Evolutionary conservation across 2,113 vertebrate species (phyloP).

Genomic region (Proteles cristata): DNA sequence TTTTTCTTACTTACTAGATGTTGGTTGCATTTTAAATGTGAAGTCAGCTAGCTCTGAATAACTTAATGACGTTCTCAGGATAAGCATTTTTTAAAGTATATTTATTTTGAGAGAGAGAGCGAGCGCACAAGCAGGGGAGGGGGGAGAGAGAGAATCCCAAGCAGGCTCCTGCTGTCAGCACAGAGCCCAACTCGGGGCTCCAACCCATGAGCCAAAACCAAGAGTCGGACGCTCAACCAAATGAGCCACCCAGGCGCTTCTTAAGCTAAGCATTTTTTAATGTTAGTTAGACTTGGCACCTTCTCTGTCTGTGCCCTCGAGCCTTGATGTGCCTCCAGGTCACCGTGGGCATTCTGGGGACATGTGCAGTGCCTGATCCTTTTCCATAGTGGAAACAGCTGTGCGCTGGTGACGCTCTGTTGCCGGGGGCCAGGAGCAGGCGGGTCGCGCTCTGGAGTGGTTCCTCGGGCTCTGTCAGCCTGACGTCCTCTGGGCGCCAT

Average conservation of each 20-base stretch:
- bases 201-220: too few species aligned
- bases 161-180: too few species aligned
- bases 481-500: accelerated
- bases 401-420: accelerated
- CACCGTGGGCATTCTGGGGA: not conserved
- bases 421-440: accelerated
- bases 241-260: too few species aligned
- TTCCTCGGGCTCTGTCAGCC: not conserved
- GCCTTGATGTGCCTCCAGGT: too few species aligned
- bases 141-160: too few species aligned
- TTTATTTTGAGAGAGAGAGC: too few species aligned
- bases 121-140: too few species aligned
- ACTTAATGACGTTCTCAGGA: not conserved
- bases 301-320: not conserved
- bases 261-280: not conserved
- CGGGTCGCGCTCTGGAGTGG: not conserved
- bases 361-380: accelerated
- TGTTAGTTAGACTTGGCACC: not conserved
- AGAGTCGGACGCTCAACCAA: too few species aligned
- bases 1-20: not conserved
- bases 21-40: not conserved
- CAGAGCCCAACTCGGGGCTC: too few species aligned
- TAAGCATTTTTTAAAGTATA: not conserved
- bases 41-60: not conserved
- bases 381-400: not conserved